Percentiles rank a stretch among this genome's conserved stretches.
These are phyloP conservation scores for Arnoldichthys spilopterus DNA, from an alignment of 2,797 vertebrate genomes.

Conservation along the genomic window DNA sequence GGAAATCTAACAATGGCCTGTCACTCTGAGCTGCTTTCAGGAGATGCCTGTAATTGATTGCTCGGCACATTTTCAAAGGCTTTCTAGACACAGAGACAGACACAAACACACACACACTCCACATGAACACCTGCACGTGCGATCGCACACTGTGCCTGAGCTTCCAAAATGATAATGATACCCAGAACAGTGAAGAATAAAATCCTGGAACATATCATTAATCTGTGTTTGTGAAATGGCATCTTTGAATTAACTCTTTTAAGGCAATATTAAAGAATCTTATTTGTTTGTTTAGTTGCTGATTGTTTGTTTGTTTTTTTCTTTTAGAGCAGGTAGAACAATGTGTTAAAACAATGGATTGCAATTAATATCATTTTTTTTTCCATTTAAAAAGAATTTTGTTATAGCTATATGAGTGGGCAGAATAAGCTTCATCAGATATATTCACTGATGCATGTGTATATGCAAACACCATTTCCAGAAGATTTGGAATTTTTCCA, in stretches of 20 bases:
- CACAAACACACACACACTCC: constrained; percentile 38
- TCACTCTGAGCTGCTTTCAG: constrained; percentile 57
- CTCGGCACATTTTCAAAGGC: constrained; percentile 58
- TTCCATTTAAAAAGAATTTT: no score
- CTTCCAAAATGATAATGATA: constrained; percentile 10
- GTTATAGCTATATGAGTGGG: no score
- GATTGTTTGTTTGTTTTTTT: no score
- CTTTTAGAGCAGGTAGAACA: no score
- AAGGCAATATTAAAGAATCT: not conserved
- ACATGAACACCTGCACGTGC: constrained; percentile 55
- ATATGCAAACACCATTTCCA: no score
- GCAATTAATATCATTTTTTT: no score
- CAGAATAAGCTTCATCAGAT: no score
- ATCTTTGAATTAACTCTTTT: not conserved
- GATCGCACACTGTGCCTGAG: constrained; percentile 30
- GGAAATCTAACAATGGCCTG: constrained; percentile 57
- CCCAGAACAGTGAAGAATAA: not conserved
- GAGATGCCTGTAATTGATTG: constrained; percentile 58
- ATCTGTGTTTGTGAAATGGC: constrained; percentile 3
- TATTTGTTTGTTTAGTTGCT: not conserved
- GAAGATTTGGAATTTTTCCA: no score
- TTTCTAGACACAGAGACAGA: constrained; percentile 21
- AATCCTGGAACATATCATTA: not conserved
- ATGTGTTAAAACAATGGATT: no score
- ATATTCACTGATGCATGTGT: no score